Evolutionary conservation across 2,888 invertebrate genomes (phyloP), one percentile per base, ranked within the genome.

Genomic region (Cyaniris semiargus): DNA sequence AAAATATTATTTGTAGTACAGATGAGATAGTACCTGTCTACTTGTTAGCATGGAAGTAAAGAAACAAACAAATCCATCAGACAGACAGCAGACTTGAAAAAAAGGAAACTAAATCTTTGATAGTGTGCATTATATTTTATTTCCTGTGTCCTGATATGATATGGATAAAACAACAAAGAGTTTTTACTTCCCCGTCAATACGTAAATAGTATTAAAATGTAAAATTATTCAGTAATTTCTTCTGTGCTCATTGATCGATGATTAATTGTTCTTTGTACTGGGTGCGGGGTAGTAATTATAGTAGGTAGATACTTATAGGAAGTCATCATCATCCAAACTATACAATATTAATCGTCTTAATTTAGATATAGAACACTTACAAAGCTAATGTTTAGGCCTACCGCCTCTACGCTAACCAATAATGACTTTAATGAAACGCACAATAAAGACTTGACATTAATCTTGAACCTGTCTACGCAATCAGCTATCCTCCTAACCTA

Each of bases 111-210:
- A 48, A 48, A 53, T 53, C 15, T 48, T 15, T 13, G 44, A 44
- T 44, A 38, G 5, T 38, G 3, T 44, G 44, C 44, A 44, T 44
- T 44, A 13, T 44, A 8, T 23, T 66, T 66, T 66, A 31, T 66
- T 66, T 66, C 66, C 27, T 66, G 27, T 66, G 66, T 66, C 15
- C 66, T 23, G 66, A 66, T 5, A 66, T 48, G 66, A 31, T 21
- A 58, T 27, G 3, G 5, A 60, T 27, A 66, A 15, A 66, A 27
- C 13, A 13, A 66, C 66, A 66, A 66, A 66, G 66, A 27, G 6
- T 15, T 31, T 66, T 18, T 66, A 27, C 66, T 66, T 66, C 27
- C 66, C 18, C 60, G 6, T 66, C 0, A 27, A 5, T 15, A 66
- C 27, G 27, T 66, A 27, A 23, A 66, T 15, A 6, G 15, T 10